phyloP scores from a whole-genome alignment of 2,113 vertebrate species.

The Amazona vittata region DNA sequence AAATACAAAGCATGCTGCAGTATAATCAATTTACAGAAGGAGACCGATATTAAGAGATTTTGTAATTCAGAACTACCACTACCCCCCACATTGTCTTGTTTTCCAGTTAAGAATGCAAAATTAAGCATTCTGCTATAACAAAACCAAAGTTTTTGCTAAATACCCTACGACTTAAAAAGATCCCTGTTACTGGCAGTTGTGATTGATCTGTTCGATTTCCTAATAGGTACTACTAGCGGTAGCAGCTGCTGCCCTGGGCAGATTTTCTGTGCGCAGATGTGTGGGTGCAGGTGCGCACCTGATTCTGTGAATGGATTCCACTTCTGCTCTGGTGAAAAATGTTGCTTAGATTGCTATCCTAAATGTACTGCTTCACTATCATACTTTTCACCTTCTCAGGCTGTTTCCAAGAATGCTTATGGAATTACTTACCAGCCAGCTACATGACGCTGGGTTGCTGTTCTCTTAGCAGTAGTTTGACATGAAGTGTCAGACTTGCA shows the following conservation, averaged over 20 bases:
- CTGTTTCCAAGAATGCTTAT: background rate
- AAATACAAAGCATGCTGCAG: background rate
- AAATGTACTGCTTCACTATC: background rate
- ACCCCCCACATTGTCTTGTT: background rate
- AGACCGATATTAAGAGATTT: background rate
- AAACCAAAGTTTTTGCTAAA: background rate
- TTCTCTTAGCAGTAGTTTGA: background rate
- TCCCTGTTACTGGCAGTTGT: background rate
- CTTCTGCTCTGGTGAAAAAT: background rate
- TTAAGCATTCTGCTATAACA: background rate
- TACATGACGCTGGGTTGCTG: background rate
- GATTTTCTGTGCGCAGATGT: rapidly evolving
- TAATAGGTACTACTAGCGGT: background rate
- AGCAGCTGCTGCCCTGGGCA: background rate
- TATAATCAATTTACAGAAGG: background rate
- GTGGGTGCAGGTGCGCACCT: background rate
- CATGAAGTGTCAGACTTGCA: background rate
- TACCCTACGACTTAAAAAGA: background rate
- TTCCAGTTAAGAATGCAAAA: background rate
- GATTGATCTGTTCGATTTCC: rapidly evolving
- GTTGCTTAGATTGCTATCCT: background rate
- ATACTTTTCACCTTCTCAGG: background rate
- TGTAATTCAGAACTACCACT: background rate
- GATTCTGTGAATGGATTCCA: background rate
- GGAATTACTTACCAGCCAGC: background rate